Conservation (phyloP, 2,888 invertebrate species). For the Sarcophaga caerulescens region DNA sequence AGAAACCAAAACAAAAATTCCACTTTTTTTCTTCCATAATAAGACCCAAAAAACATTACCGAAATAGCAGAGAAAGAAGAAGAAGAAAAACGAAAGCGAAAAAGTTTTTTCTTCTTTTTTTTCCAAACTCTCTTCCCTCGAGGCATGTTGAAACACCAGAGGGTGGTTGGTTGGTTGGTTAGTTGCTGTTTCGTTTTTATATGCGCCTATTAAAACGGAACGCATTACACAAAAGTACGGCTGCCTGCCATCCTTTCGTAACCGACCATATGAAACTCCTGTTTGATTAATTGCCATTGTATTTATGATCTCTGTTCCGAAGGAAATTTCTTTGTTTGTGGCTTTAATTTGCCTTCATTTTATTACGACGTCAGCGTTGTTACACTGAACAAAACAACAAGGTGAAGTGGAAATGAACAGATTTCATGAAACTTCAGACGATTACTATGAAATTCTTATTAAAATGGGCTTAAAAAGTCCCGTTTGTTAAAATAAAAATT, state of each 20-base stretch:
- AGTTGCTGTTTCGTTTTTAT: not conserved
- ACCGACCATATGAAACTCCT: constrained; percentile 29
- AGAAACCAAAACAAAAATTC: no score
- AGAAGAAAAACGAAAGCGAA: not conserved
- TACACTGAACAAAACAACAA: not conserved
- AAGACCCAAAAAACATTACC: no score
- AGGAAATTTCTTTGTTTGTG: constrained; percentile 27
- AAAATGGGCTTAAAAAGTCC: no score
- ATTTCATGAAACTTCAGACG: not conserved
- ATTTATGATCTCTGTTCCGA: constrained; percentile 46
- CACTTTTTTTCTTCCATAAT: no score
- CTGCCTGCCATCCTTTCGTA: constrained; percentile 11
- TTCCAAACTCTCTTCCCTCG: not conserved
- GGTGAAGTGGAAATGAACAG: not conserved
- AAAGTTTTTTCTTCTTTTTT: not conserved
- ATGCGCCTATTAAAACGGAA: not conserved
- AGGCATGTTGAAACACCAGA: not conserved
- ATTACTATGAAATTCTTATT: no score
- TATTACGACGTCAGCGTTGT: not conserved
- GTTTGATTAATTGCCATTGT: constrained; percentile 57
- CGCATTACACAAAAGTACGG: not conserved
- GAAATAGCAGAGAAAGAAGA: no score
- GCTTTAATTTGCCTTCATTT: constrained; percentile 28
- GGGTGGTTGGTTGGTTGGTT: constrained; percentile 9
- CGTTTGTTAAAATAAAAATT: no score